Conservation (phyloP, 2,113 vertebrate species). For the Sander vitreus region DNA sequence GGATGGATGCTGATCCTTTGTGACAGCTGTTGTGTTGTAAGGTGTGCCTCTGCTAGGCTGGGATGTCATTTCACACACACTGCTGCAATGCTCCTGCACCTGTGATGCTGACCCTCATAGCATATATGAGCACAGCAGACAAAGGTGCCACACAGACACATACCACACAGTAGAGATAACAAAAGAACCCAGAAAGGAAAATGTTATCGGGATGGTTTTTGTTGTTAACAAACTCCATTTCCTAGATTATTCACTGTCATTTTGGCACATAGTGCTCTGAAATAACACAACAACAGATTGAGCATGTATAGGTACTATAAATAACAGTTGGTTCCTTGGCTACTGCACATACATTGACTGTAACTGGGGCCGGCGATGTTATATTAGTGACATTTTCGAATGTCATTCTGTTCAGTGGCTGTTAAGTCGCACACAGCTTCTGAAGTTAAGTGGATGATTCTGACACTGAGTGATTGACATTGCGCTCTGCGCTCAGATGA, state of each 20-base stretch:
- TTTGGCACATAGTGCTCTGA: not conserved
- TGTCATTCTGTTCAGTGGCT: constrained; percentile 52
- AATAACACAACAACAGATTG: constrained; percentile 8
- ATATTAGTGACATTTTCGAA: constrained; percentile 57
- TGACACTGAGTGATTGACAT: constrained; percentile 57
- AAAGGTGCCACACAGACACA: constrained; percentile 30
- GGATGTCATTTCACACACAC: constrained; percentile 53
- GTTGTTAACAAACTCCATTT: constrained; percentile 12
- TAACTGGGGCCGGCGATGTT: constrained; percentile 12
- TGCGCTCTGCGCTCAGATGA: constrained; percentile 29
- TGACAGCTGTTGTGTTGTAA: constrained; percentile 75
- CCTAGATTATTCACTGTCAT: constrained; percentile 18
- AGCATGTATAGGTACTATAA: not conserved
- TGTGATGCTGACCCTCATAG: constrained; percentile 44
- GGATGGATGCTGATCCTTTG: constrained; percentile 69
- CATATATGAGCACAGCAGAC: constrained; percentile 33
- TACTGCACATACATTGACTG: constrained; percentile 5
- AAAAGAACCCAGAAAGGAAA: constrained; percentile 24
- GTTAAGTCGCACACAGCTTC: constrained; percentile 42
- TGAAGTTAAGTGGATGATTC: constrained; percentile 55
- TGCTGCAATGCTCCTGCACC: constrained; percentile 30
- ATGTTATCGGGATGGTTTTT: not conserved
- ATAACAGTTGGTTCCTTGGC: not conserved
- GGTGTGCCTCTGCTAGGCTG: constrained; percentile 61
- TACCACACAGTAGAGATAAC: constrained; percentile 20